Evolutionary conservation across 2,797 vertebrate species (phyloP).

Genomic region (Poecilia velifera): DNA sequence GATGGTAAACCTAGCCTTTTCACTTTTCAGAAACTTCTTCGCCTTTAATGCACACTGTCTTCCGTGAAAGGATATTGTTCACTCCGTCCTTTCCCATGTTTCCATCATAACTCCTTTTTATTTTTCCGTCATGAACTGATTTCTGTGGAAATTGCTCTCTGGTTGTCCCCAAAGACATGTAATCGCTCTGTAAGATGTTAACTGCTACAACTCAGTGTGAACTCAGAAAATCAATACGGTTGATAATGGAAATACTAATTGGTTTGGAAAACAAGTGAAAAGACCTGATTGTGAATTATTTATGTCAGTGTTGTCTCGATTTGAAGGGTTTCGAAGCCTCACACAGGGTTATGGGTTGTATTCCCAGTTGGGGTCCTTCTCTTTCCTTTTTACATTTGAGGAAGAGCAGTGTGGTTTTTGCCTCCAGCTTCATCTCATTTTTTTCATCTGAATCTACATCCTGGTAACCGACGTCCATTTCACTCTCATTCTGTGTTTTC

Average conservation of each 20-base stretch:
- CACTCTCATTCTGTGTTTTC: slow-evolving; percentile 49
- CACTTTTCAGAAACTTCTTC: neutral
- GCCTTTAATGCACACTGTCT: neutral
- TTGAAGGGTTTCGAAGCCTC: neutral
- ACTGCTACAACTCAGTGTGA: neutral
- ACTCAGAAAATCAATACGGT: no score
- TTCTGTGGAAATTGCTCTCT: neutral
- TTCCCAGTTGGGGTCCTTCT: neutral
- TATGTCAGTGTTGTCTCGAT: neutral
- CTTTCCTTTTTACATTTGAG: neutral
- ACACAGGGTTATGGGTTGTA: neutral
- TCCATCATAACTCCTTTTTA: neutral
- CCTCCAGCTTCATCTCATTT: neutral
- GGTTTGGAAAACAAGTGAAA: neutral
- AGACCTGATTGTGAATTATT: neutral
- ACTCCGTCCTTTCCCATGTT: neutral
- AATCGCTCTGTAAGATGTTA: neutral
- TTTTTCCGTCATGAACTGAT: neutral
- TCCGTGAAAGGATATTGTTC: neutral
- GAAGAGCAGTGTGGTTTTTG: neutral
- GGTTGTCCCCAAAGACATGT: neutral
- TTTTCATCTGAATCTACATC: neutral
- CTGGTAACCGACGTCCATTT: slow-evolving; percentile 1
- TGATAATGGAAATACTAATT: neutral
- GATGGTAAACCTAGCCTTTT: neutral